Percentiles rank a stretch among this genome's conserved stretches.
Conservation (phyloP, 2,888 invertebrate species). For the Cephus sareptanus region DNA sequence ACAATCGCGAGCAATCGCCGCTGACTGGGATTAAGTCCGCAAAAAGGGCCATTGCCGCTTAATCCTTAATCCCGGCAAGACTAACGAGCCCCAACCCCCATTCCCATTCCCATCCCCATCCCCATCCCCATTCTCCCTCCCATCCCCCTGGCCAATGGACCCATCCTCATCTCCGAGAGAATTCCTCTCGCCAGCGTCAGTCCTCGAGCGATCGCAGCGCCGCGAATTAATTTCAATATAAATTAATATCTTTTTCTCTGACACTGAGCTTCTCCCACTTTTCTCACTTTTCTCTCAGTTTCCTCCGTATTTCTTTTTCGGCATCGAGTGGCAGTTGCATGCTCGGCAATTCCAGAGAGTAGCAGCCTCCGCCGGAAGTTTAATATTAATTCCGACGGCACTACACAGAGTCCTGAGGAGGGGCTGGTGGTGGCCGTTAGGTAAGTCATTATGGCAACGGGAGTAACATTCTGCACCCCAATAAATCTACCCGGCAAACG, state of each 20-base stretch:
- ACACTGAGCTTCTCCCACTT: not conserved
- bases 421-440: slow-evolving; percentile 13
- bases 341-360: slow-evolving; percentile 3
- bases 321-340: too few relatives aligned
- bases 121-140: slow-evolving; percentile 8
- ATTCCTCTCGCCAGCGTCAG: too few relatives aligned
- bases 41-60: not conserved
- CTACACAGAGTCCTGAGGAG: too few relatives aligned
- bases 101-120: too few relatives aligned
- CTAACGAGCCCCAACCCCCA: slow-evolving; percentile 18
- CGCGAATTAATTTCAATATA: slow-evolving; percentile 19
- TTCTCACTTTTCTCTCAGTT: not conserved
- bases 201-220: too few relatives aligned
- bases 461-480: slow-evolving; percentile 24
- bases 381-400: slow-evolving; percentile 21
- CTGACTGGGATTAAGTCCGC: too few relatives aligned
- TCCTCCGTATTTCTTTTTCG: not conserved
- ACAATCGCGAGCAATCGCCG: not conserved
- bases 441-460: slow-evolving; percentile 25
- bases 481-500: slow-evolving; percentile 16
- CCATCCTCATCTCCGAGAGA: too few relatives aligned
- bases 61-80: slow-evolving; percentile 20
- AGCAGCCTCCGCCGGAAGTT: slow-evolving; percentile 21
- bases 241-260: slow-evolving; percentile 18
- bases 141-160: not conserved